These are phyloP conservation scores for Scaptomyza montana DNA, from an alignment of 1,140 invertebrate genomes.

Conservation along the genomic window DNA sequence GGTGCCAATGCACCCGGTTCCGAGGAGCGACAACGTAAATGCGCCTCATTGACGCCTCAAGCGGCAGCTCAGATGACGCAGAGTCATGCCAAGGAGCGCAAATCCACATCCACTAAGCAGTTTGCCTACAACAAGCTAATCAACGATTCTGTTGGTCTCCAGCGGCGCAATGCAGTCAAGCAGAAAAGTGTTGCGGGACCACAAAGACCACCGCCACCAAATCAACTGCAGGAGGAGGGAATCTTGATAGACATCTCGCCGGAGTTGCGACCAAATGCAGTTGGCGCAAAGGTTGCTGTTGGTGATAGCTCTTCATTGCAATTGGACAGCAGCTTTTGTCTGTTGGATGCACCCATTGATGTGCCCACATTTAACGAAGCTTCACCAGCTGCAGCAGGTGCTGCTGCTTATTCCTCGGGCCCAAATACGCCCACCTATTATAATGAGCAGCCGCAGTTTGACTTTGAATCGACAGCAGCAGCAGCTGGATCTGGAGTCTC, in stretches of 20 bases:
- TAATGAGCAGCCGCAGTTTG: slow-evolving; percentile 61
- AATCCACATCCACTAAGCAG: slow-evolving; percentile 87
- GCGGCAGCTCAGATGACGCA: slow-evolving; percentile 2
- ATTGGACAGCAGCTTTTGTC: slow-evolving; percentile 84
- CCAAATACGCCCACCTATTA: slow-evolving; percentile 63
- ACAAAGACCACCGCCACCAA: slow-evolving; percentile 85
- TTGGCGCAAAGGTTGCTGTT: background rate
- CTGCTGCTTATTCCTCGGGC: slow-evolving; percentile 3
- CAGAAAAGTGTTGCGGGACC: slow-evolving; percentile 75
- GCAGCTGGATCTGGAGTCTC: slow-evolving; percentile 16
- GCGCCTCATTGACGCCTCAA: slow-evolving; percentile 76
- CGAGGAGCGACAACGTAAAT: slow-evolving; percentile 78
- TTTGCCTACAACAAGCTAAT: slow-evolving; percentile 91
- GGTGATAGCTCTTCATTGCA: slow-evolving; percentile 67
- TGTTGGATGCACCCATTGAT: slow-evolving; percentile 92
- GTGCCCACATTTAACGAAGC: slow-evolving; percentile 84
- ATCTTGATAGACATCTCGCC: slow-evolving; percentile 87
- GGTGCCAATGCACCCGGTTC: slow-evolving; percentile 68
- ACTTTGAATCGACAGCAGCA: slow-evolving; percentile 35
- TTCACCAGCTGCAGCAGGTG: background rate
- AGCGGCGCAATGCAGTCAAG: slow-evolving; percentile 63
- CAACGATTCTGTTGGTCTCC: slow-evolving; percentile 85
- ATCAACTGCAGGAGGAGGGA: slow-evolving; percentile 85
- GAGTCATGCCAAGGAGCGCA: slow-evolving; percentile 83
- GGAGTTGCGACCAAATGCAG: slow-evolving; percentile 76